phyloP scores from a whole-genome alignment of 1,140 invertebrate genomes.

The Eurytemora carolleeae region DNA sequence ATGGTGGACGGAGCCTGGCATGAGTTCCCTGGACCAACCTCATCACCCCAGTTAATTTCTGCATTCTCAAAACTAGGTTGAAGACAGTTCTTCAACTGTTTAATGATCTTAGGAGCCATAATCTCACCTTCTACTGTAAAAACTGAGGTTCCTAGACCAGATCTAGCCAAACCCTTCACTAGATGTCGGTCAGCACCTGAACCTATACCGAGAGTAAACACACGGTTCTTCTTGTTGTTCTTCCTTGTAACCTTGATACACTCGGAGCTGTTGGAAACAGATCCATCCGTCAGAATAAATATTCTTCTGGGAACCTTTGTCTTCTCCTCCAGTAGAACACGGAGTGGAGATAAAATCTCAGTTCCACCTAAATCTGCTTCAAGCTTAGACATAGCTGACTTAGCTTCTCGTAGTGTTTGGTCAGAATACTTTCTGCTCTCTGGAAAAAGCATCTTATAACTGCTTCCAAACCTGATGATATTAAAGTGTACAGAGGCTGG shows the following conservation, averaged over 20 bases:
- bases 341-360: constrained; percentile 24
- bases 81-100: constrained; percentile 24
- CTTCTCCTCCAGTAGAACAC: constrained; percentile 20
- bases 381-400: constrained; percentile 13
- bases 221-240: constrained; percentile 19
- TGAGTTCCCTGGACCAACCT: background rate
- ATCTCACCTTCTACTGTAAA: constrained; percentile 23
- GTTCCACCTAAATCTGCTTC: constrained; percentile 25
- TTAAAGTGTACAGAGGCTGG: constrained; percentile 21
- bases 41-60: constrained; percentile 17
- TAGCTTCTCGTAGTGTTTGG: constrained; percentile 10
- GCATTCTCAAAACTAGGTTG: constrained; percentile 23
- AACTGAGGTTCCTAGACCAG: constrained; percentile 23
- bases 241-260: constrained; percentile 21
- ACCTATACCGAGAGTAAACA: constrained; percentile 25
- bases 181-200: constrained; percentile 22
- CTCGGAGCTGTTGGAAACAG: constrained; percentile 22
- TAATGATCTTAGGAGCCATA: constrained; percentile 22
- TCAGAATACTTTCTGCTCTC: constrained; percentile 20
- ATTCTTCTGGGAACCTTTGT: constrained; percentile 21
- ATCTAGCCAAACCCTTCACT: constrained; percentile 24
- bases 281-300: constrained; percentile 26
- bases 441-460: constrained; percentile 18
- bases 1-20: constrained; percentile 13
- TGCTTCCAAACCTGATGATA: constrained; percentile 19